Conservation (phyloP, 2,888 invertebrate species). For the Tinea pellionella region DNA sequence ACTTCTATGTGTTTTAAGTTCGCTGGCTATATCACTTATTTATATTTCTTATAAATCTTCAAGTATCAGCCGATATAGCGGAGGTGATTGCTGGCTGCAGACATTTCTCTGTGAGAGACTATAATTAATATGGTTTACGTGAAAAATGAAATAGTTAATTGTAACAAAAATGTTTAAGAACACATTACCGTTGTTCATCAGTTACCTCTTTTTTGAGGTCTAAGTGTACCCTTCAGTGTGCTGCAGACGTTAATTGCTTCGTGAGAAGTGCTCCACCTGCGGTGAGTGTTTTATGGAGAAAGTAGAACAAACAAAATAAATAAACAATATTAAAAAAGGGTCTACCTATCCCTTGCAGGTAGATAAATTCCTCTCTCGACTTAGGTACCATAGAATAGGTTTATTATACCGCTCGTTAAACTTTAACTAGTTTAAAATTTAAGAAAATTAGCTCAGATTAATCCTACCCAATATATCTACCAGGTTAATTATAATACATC, state of each 20-base stretch:
- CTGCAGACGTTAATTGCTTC: constrained; percentile 55
- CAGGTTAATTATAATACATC: too few relatives aligned
- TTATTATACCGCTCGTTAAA: not conserved
- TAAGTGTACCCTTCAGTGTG: constrained; percentile 52
- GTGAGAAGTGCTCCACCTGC: constrained; percentile 55
- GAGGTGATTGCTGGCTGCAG: too few relatives aligned
- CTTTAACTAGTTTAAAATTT: not conserved
- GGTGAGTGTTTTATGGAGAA: constrained; percentile 26
- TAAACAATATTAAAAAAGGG: constrained; percentile 31
- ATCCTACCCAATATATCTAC: not conserved
- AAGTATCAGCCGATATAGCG: too few relatives aligned
- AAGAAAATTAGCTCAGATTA: not conserved
- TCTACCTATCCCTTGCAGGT: not conserved
- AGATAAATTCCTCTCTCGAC: not conserved
- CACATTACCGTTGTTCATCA: constrained; percentile 24
- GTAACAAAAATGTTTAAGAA: constrained; percentile 21
- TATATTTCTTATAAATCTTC: too few relatives aligned
- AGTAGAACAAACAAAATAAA: constrained; percentile 45
- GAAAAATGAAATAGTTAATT: not conserved
- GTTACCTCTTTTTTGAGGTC: constrained; percentile 34
- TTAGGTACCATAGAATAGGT: not conserved
- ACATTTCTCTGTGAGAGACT: too few relatives aligned
- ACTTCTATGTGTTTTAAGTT: too few relatives aligned
- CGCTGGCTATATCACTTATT: too few relatives aligned
- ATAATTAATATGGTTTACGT: too few relatives aligned